Conservation (phyloP, 2,113 vertebrate species). For the Plestiodon gilberti region DNA sequence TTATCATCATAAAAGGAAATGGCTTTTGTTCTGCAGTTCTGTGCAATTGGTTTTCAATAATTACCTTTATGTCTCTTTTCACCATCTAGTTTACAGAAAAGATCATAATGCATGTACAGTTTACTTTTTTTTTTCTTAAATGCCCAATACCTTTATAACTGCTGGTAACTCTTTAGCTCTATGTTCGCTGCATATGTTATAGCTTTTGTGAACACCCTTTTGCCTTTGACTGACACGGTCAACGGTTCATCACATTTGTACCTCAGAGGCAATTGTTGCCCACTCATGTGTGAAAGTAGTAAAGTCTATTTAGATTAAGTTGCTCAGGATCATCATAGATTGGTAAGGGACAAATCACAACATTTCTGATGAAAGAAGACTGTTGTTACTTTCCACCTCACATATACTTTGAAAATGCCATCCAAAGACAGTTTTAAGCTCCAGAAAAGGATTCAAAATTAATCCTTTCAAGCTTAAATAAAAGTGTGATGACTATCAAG, state of each 20-base stretch:
- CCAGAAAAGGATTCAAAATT: slow-evolving; percentile 38
- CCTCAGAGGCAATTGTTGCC: slow-evolving; percentile 71
- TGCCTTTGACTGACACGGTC: slow-evolving; percentile 67
- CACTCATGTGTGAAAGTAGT: slow-evolving; percentile 73
- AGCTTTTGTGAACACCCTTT: slow-evolving; percentile 57
- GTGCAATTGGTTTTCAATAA: slow-evolving; percentile 68
- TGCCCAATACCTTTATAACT: slow-evolving; percentile 64
- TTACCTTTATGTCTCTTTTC: slow-evolving; percentile 59
- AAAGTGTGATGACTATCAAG: slow-evolving; percentile 1
- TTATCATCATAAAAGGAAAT: slow-evolving; percentile 74
- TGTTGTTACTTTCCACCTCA: slow-evolving; percentile 39
- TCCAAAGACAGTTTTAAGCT: slow-evolving; percentile 28
- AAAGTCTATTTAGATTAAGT: slow-evolving; percentile 73
- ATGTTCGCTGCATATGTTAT: slow-evolving; percentile 57
- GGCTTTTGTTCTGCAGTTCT: slow-evolving; percentile 67
- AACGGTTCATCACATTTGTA: slow-evolving; percentile 74
- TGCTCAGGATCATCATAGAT: slow-evolving; percentile 62
- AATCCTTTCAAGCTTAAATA: slow-evolving; percentile 24
- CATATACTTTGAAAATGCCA: slow-evolving; percentile 34
- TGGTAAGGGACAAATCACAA: slow-evolving; percentile 68
- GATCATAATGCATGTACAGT: slow-evolving; percentile 58
- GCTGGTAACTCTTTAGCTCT: slow-evolving; percentile 62
- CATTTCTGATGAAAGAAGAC: slow-evolving; percentile 62
- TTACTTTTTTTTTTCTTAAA: slow-evolving; percentile 50
- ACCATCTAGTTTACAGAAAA: slow-evolving; percentile 59